A percentile compares a stretch with the other conserved stretches of the same genome.
Evolutionary conservation across 2,113 vertebrate species (phyloP).

Genomic region (Crotalus horridus): DNA sequence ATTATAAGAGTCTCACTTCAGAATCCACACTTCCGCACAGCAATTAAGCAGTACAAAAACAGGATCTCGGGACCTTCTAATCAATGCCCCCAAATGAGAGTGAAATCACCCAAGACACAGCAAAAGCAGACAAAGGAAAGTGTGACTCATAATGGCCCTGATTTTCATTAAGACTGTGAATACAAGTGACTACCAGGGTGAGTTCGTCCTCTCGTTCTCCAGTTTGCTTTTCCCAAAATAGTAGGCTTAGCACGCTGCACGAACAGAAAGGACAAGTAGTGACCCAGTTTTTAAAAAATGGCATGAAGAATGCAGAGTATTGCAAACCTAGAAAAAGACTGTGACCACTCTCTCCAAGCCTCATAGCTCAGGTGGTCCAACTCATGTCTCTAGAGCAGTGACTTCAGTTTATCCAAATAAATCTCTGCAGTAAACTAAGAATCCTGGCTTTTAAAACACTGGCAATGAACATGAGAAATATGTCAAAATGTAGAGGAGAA

Average conservation of each 20-base stretch:
- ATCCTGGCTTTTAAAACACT: not conserved
- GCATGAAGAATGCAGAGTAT: not conserved
- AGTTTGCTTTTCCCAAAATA: not conserved
- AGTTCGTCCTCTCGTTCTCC: not conserved
- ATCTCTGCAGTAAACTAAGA: not conserved
- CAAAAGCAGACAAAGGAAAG: constrained; percentile 20
- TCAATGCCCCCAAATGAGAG: not conserved
- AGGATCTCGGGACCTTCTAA: not conserved
- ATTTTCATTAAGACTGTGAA: constrained; percentile 1
- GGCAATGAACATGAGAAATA: not conserved
- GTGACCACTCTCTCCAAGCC: not conserved
- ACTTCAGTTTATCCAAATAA: not conserved
- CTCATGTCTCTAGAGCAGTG: not conserved
- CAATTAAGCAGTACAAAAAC: not conserved
- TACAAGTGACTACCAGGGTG: not conserved
- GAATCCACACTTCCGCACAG: not conserved
- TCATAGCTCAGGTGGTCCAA: not conserved
- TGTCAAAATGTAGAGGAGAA: not conserved
- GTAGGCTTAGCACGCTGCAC: not conserved
- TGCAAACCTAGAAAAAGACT: not conserved
- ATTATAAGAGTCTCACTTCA: not conserved
- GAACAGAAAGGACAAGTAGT: not conserved
- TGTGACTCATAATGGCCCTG: constrained; percentile 1
- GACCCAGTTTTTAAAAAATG: not conserved
- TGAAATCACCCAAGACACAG: not conserved